Percentiles rank a stretch among this genome's conserved stretches.
phyloP scores from a whole-genome alignment of 2,797 vertebrate genomes.

The Microctenopoma lineatum region DNA sequence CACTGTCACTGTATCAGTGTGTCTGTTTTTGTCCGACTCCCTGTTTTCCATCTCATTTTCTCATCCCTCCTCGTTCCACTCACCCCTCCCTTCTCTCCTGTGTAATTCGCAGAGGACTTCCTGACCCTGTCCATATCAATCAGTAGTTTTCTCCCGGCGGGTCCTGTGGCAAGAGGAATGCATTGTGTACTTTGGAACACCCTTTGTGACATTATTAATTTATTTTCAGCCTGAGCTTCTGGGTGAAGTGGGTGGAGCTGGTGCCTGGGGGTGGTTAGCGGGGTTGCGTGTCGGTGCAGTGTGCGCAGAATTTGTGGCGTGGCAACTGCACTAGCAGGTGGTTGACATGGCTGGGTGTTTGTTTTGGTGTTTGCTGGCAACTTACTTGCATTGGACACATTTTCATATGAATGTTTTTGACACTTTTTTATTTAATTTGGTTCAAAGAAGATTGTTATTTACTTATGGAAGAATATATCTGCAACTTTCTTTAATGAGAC shows the following conservation, averaged over 20 bases:
- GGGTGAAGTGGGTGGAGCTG: conserved; percentile 49
- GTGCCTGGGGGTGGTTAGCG: conserved; percentile 58
- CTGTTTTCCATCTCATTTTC: conserved; percentile 39
- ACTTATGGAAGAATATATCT: conserved; percentile 12
- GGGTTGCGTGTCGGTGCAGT: conserved; percentile 56
- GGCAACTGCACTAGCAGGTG: conserved; percentile 49
- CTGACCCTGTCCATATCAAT: conserved; percentile 81
- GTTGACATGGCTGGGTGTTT: conserved; percentile 43
- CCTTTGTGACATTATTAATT: conserved; percentile 83
- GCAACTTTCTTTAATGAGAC: conserved; percentile 7
- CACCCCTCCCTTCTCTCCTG: conserved; percentile 33
- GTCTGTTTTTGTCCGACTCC: conserved; percentile 33
- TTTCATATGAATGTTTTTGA: conserved; percentile 31
- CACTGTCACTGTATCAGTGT: conserved; percentile 25
- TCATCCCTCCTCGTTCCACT: conserved; percentile 31
- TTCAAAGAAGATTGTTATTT: conserved; percentile 16
- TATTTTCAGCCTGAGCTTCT: conserved; percentile 76
- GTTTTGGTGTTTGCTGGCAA: conserved; percentile 38
- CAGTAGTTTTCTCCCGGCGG: conserved; percentile 70
- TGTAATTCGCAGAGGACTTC: conserved; percentile 71
- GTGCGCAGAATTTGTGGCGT: conserved; percentile 36
- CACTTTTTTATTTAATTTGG: conserved; percentile 1
- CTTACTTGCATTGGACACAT: conserved; percentile 1
- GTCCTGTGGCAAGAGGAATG: conserved; percentile 78
- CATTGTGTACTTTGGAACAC: conserved; percentile 78